Percentiles rank a stretch among this genome's conserved stretches.
Conservation (phyloP, 2,113 vertebrate species). For the Psilopsiagon aymara region DNA sequence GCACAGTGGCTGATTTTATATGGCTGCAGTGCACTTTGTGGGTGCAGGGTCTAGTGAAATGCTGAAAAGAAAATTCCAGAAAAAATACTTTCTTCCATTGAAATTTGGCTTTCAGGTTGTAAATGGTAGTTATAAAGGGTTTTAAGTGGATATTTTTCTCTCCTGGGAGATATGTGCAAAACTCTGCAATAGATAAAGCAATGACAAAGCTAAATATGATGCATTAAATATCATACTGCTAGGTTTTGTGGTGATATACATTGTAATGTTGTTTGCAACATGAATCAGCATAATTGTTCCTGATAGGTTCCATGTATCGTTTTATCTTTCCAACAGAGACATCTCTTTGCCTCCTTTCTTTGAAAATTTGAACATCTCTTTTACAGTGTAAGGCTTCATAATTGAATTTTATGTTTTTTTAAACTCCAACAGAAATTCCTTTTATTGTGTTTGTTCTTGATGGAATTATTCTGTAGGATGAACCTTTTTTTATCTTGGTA, state of each 20-base stretch:
- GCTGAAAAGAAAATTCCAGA: not conserved
- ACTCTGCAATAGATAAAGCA: not conserved
- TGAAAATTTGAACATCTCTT: not conserved
- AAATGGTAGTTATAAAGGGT: not conserved
- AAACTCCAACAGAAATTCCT: slow-evolving; percentile 7
- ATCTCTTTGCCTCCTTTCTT: not conserved
- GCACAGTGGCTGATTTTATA: not conserved
- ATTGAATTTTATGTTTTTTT: not conserved
- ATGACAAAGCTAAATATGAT: slow-evolving; percentile 16
- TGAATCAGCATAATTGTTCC: slow-evolving; percentile 31
- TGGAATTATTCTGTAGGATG: not conserved
- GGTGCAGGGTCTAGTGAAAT: not conserved
- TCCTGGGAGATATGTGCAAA: not conserved
- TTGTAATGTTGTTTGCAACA: not conserved
- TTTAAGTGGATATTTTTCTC: not conserved
- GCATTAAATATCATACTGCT: not conserved
- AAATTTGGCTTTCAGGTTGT: not conserved
- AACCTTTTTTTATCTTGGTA: slow-evolving; percentile 1
- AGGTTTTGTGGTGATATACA: not conserved
- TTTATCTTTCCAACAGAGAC: slow-evolving; percentile 18
- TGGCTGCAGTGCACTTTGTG: not conserved
- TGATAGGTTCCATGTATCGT: slow-evolving; percentile 3
- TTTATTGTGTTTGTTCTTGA: not conserved
- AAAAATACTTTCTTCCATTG: not conserved
- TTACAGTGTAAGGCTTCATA: not conserved